phyloP scores from a whole-genome alignment of 2,888 invertebrate genomes.

The Strigamia transsilvanica region DNA sequence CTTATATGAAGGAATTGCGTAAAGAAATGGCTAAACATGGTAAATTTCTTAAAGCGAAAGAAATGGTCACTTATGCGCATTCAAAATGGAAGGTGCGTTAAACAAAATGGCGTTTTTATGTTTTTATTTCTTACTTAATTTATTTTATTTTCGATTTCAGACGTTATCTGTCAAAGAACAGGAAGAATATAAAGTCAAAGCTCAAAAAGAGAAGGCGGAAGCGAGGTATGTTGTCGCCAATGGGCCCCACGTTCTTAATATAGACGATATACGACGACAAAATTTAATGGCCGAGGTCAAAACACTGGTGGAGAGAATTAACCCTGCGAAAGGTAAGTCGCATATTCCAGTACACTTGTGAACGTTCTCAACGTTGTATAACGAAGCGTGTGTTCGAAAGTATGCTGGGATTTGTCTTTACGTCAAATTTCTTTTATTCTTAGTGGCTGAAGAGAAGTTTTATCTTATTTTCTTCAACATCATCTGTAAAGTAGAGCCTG shows the following conservation, averaged over 20 bases:
- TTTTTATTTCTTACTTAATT: too few species aligned
- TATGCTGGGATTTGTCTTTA: background rate
- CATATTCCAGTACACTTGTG: too few species aligned
- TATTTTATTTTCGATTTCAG: too few species aligned
- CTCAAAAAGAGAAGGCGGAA: too few species aligned
- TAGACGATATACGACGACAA: too few species aligned
- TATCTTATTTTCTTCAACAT: constrained; percentile 61
- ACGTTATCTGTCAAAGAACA: too few species aligned
- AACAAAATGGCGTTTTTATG: background rate
- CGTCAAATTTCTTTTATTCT: background rate
- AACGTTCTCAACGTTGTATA: background rate
- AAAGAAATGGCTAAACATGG: background rate
- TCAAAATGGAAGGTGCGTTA: background rate
- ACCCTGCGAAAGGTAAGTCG: too few species aligned
- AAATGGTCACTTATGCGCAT: background rate
- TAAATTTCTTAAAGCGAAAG: background rate
- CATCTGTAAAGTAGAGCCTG: constrained; percentile 59
- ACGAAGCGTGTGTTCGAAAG: background rate
- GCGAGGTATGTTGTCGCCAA: too few species aligned
- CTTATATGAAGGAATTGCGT: background rate
- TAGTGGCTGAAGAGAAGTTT: constrained; percentile 55
- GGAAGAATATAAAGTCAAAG: too few species aligned
- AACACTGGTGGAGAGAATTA: too few species aligned
- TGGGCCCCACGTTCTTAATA: too few species aligned
- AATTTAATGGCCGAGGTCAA: too few species aligned